These are phyloP conservation scores for Phataginus tricuspis DNA, from an alignment of 2,797 vertebrate genomes.

Conservation along the genomic window DNA sequence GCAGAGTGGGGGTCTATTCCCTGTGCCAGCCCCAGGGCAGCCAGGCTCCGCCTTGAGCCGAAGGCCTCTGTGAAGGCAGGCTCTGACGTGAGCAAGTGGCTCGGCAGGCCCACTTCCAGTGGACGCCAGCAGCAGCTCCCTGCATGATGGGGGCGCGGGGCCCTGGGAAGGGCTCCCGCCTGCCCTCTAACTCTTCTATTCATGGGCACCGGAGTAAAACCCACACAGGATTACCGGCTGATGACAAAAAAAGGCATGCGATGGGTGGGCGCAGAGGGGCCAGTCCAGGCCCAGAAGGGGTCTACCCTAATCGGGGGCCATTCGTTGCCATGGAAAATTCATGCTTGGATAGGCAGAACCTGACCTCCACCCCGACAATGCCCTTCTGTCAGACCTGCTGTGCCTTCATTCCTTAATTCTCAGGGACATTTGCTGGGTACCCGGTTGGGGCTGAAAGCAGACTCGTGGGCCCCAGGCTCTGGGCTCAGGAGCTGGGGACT, in stretches of 20 bases:
- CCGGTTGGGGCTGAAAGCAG: neutral
- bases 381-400: constrained; percentile 42
- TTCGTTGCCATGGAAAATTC: constrained; percentile 61
- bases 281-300: neutral
- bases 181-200: constrained; percentile 57
- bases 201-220: constrained; percentile 67
- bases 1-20: neutral
- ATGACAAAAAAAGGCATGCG: neutral
- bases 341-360: constrained; percentile 60
- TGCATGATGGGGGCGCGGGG: neutral
- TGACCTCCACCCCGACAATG: constrained; percentile 59
- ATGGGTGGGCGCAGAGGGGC: neutral
- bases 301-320: neutral
- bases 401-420: neutral
- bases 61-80: neutral
- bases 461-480: neutral
- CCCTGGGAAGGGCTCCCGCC: constrained; percentile 37
- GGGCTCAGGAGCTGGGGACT: neutral
- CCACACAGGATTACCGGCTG: constrained; percentile 59
- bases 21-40: neutral
- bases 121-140: neutral
- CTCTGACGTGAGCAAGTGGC: neutral
- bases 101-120: neutral
- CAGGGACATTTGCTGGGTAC: neutral
- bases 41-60: neutral